These are phyloP conservation scores for Mareca penelope DNA, from an alignment of 2,797 vertebrate species.

Conservation along the genomic window DNA sequence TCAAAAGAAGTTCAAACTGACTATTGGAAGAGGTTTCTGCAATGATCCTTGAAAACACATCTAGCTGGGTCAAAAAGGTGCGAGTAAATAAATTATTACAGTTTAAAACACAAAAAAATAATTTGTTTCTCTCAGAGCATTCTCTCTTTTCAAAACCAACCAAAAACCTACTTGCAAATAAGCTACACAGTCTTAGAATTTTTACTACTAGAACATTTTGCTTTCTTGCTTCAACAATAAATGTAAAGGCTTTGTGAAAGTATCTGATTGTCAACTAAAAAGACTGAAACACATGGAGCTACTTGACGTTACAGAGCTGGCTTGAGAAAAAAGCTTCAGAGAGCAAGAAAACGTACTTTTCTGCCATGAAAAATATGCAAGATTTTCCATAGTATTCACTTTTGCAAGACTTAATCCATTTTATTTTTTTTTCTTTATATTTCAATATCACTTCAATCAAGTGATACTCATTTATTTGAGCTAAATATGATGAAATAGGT, in stretches of 20 bases:
- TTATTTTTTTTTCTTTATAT: neutral
- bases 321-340: slow-evolving; percentile 15
- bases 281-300: neutral
- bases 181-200: neutral
- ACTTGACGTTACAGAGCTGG: neutral
- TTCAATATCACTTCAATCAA: neutral
- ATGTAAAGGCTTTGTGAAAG: slow-evolving; percentile 14
- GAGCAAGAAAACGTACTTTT: slow-evolving; percentile 14
- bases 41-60: neutral
- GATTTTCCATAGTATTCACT: neutral
- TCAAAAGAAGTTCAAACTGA: neutral
- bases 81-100: slow-evolving; percentile 3
- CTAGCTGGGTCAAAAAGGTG: neutral
- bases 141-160: neutral
- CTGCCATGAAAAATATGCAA: neutral
- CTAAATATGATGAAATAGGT: neutral
- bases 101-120: neutral
- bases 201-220: neutral
- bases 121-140: neutral
- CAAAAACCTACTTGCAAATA: neutral
- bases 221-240: neutral
- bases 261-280: neutral
- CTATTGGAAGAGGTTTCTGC: neutral
- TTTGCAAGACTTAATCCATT: neutral
- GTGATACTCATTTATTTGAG: neutral